Evolutionary conservation across 2,888 invertebrate genomes (phyloP).

Genomic region (Macrosiphum euphorbiae): DNA sequence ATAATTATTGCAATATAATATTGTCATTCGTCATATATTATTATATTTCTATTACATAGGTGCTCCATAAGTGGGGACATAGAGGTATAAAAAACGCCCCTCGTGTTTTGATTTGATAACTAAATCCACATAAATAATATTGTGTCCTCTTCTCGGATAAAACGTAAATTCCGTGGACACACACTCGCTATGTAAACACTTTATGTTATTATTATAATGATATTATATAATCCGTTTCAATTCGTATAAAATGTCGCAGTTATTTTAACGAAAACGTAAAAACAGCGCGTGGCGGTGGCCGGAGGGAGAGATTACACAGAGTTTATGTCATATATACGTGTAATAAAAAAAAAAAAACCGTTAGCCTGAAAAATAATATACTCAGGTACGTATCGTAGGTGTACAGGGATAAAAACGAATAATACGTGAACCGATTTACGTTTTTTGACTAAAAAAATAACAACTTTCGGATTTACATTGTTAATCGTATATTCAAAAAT

Average conservation of each 20-base stretch:
- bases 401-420: not conserved
- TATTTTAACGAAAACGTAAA: not conserved
- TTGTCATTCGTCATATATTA: not conserved
- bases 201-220: not conserved
- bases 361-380: not conserved
- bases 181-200: not conserved
- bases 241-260: not conserved
- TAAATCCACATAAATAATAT: slow-evolving; percentile 2
- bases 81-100: too few species aligned
- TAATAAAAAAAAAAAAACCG: not conserved
- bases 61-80: too few species aligned
- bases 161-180: not conserved
- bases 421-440: too few species aligned
- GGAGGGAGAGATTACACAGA: not conserved
- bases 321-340: not conserved
- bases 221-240: not conserved
- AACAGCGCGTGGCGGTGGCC: not conserved
- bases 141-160: not conserved
- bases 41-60: not conserved
- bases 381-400: not conserved
- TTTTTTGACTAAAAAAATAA: not conserved
- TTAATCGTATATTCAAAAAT: not conserved
- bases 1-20: not conserved
- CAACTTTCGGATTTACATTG: not conserved
- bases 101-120: not conserved